Percentiles rank a stretch among this genome's conserved stretches.
Evolutionary conservation across 1,140 invertebrate genomes (phyloP).

Genomic region (Ostrea edulis): DNA sequence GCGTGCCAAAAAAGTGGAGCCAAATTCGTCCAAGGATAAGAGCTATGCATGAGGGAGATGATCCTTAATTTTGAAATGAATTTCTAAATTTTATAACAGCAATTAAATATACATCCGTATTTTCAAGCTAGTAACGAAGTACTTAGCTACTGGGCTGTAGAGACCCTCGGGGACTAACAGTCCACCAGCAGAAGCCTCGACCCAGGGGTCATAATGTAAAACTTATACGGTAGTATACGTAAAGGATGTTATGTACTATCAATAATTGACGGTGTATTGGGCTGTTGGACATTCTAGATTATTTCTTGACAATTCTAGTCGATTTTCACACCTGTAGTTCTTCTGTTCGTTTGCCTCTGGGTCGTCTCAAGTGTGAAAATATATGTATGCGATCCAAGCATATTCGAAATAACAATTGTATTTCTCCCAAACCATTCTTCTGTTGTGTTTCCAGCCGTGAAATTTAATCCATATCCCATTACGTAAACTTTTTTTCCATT

Average conservation of each 20-base stretch:
- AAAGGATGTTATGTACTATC: not conserved
- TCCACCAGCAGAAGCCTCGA: too few species aligned
- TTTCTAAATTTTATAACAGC: too few species aligned
- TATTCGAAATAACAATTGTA: conserved; percentile 1
- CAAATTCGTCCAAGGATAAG: too few species aligned
- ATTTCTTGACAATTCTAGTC: not conserved
- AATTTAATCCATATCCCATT: not conserved
- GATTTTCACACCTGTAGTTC: not conserved
- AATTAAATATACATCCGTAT: too few species aligned
- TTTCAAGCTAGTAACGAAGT: too few species aligned
- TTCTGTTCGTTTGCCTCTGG: not conserved
- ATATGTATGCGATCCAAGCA: not conserved
- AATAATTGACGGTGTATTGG: not conserved
- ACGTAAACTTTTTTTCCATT: not conserved
- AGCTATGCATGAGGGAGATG: too few species aligned
- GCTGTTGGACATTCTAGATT: not conserved
- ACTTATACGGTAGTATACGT: too few species aligned
- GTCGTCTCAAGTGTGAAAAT: not conserved
- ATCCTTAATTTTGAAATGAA: too few species aligned
- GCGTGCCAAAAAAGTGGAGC: too few species aligned
- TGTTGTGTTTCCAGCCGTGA: not conserved
- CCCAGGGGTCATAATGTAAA: too few species aligned
- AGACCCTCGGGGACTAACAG: too few species aligned
- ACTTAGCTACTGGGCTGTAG: too few species aligned
- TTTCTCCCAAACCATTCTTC: not conserved